Percentiles rank a stretch among this genome's conserved stretches.
Evolutionary conservation across 2,797 vertebrate genomes (phyloP).

Genomic region (Gymnoscopelus braueri): DNA sequence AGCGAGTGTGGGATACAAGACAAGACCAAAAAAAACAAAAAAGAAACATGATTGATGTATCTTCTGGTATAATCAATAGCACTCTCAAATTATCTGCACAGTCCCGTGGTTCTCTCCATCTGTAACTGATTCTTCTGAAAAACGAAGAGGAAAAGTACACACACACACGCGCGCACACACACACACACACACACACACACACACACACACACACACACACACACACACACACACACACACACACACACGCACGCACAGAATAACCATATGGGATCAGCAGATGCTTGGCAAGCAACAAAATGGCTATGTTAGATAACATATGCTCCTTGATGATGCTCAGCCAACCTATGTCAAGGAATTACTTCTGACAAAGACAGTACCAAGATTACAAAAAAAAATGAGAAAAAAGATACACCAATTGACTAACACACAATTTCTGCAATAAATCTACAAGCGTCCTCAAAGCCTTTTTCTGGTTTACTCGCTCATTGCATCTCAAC

Average conservation of each 20-base stretch:
- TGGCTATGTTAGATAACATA: conserved; percentile 74
- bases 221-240: neutral
- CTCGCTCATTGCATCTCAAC: conserved; percentile 6
- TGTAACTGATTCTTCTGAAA: conserved; percentile 57
- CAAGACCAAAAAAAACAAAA: neutral
- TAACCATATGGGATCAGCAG: conserved; percentile 77
- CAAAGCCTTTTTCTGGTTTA: neutral
- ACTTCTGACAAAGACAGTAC: conserved; percentile 60
- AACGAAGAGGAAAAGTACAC: conserved; percentile 56
- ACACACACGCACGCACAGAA: conserved; percentile 48
- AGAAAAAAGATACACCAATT: conserved; percentile 32
- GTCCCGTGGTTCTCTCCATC: conserved; percentile 58
- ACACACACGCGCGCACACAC: conserved; percentile 21
- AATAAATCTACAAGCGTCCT: conserved; percentile 1
- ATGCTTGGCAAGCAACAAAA: conserved; percentile 76
- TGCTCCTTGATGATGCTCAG: conserved; percentile 64
- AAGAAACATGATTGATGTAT: conserved; percentile 62
- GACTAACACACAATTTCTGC: conserved; percentile 8
- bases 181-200: conserved; percentile 7
- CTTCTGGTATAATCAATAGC: conserved; percentile 69
- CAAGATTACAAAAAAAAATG: conserved; percentile 32
- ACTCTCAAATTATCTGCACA: conserved; percentile 63
- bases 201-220: conserved; percentile 9
- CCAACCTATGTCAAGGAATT: conserved; percentile 58
- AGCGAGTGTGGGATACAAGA: conserved; percentile 34